A percentile compares a stretch with the other conserved stretches of the same genome.
Conservation (phyloP, 2,888 invertebrate genomes). For the Ophion ventricosus region DNA sequence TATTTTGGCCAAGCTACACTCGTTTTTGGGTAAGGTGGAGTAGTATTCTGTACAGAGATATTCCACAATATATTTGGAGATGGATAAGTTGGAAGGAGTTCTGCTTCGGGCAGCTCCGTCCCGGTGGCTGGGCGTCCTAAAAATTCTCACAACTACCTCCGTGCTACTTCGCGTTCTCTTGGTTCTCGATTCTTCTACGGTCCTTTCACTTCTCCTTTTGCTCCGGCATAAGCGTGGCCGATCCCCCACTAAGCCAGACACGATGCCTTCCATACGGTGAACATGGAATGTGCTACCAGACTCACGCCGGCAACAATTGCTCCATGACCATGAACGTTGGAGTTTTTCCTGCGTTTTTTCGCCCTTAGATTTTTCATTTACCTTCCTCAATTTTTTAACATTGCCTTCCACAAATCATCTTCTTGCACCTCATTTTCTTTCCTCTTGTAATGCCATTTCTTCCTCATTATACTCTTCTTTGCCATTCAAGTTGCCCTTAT, state of each 20-base stretch:
- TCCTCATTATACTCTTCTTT: constrained; percentile 41
- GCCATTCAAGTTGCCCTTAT: constrained; percentile 27
- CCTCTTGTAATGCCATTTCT: constrained; percentile 26
- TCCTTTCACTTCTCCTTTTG: constrained; percentile 25
- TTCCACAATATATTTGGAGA: constrained; percentile 46
- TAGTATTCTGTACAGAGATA: constrained; percentile 21
- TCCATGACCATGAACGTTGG: constrained; percentile 59
- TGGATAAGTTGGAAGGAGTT: constrained; percentile 40
- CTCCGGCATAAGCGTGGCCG: constrained; percentile 68
- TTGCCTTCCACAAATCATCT: constrained; percentile 6
- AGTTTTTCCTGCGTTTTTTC: constrained; percentile 26
- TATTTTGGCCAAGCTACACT: background rate
- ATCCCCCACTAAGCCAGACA: constrained; percentile 60
- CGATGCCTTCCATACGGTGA: constrained; percentile 56
- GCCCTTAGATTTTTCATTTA: background rate
- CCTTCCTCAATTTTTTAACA: background rate
- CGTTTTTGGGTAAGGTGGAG: background rate
- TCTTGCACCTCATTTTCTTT: constrained; percentile 18
- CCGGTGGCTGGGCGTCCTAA: constrained; percentile 26
- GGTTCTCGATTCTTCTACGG: constrained; percentile 11
- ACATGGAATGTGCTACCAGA: constrained; percentile 72
- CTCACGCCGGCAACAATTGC: constrained; percentile 62
- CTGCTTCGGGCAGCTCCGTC: constrained; percentile 18
- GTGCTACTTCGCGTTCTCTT: constrained; percentile 42
- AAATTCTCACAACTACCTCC: constrained; percentile 38